These are phyloP conservation scores for Hemaris fuciformis DNA, from an alignment of 2,888 invertebrate species.

Conservation along the genomic window DNA sequence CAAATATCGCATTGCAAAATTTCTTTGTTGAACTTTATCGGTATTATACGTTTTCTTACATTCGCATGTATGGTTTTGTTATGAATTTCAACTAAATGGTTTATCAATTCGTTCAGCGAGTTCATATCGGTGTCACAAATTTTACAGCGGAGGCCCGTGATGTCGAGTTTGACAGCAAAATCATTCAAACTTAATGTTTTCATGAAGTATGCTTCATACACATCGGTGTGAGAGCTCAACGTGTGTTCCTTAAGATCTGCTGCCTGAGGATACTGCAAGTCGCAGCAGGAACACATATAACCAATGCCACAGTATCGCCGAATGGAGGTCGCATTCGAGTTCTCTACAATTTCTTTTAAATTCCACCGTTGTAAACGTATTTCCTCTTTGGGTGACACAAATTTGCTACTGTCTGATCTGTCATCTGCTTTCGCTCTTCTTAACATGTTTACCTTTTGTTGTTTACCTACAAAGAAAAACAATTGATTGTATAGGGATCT, in stretches of 20 bases:
- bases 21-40: slow-evolving; percentile 58
- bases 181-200: slow-evolving; percentile 37
- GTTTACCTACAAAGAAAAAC: no score
- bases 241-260: slow-evolving; percentile 50
- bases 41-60: slow-evolving; percentile 59
- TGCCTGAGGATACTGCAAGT: slow-evolving; percentile 38
- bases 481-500: no score
- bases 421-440: no score
- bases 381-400: no score
- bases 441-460: no score
- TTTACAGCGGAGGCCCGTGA: slow-evolving; percentile 58
- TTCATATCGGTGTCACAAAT: slow-evolving; percentile 45
- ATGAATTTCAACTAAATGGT: slow-evolving; percentile 54
- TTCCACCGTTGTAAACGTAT: no score
- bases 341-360: no score
- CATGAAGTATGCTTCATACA: slow-evolving; percentile 20
- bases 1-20: slow-evolving; percentile 60
- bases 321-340: slow-evolving; percentile 51
- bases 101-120: slow-evolving; percentile 48
- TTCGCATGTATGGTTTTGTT: slow-evolving; percentile 59
- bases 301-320: slow-evolving; percentile 35
- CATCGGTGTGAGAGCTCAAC: slow-evolving; percentile 24
- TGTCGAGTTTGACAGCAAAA: slow-evolving; percentile 66
- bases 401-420: no score
- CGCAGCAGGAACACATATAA: slow-evolving; percentile 51